These are phyloP conservation scores for Cranoglanis bouderius DNA, from an alignment of 2,113 vertebrate species.

Conservation along the genomic window DNA sequence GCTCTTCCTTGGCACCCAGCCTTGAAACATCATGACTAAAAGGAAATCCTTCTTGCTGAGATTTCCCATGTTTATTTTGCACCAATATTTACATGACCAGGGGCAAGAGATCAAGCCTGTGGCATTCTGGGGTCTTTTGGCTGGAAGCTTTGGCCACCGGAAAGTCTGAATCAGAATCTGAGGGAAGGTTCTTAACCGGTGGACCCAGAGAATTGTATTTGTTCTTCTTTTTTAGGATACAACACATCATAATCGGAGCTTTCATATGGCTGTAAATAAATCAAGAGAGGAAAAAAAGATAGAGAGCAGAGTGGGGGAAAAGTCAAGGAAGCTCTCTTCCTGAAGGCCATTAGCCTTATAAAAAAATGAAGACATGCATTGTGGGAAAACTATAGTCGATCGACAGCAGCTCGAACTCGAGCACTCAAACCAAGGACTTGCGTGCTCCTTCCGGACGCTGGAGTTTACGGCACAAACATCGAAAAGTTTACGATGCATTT, in stretches of 20 bases:
- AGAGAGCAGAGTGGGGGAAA: slow-evolving; percentile 8
- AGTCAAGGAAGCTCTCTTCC: slow-evolving; percentile 56
- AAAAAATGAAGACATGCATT: slow-evolving; percentile 69
- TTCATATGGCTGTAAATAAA: slow-evolving; percentile 71
- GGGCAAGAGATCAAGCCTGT: slow-evolving; percentile 52
- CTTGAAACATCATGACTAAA: slow-evolving; percentile 27
- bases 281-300: slow-evolving; percentile 47
- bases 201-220: slow-evolving; percentile 41
- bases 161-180: slow-evolving; percentile 59
- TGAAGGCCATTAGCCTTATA: slow-evolving; percentile 77
- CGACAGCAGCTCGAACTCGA: slow-evolving; percentile 54
- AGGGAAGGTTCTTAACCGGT: slow-evolving; percentile 24
- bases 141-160: slow-evolving; percentile 48
- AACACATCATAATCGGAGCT: slow-evolving; percentile 60
- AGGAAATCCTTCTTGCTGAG: slow-evolving; percentile 58
- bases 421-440: slow-evolving; percentile 63
- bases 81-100: slow-evolving; percentile 59
- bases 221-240: slow-evolving; percentile 59
- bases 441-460: neutral
- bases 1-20: slow-evolving; percentile 13
- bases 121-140: slow-evolving; percentile 63
- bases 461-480: neutral
- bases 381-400: slow-evolving; percentile 61
- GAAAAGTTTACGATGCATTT: neutral
- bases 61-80: slow-evolving; percentile 58